These are phyloP conservation scores for Cydia fagiglandana DNA, from an alignment of 1,140 invertebrate genomes.

Conservation along the genomic window DNA sequence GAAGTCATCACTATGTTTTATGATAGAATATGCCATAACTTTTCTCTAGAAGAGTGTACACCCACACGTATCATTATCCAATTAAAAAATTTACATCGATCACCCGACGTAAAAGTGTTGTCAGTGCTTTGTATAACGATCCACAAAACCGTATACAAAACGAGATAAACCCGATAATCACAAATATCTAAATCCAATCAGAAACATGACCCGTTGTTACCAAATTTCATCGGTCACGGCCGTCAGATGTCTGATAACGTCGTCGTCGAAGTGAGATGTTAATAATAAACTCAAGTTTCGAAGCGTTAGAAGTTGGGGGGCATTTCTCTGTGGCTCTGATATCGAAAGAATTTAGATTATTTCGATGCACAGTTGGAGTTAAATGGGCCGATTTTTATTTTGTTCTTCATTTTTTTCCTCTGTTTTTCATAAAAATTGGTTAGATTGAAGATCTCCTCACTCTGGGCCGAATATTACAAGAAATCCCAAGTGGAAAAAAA, in stretches of 20 bases:
- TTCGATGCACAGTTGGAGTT: no score
- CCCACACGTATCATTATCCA: neutral
- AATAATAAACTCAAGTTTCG: constrained; percentile 32
- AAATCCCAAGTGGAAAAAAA: no score
- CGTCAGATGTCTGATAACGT: constrained; percentile 49
- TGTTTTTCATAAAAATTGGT: no score
- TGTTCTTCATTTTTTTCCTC: no score
- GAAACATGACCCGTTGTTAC: constrained; percentile 27
- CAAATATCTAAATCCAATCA: constrained; percentile 25
- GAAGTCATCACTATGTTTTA: neutral
- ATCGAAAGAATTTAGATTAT: neutral
- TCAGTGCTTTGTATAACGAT: neutral
- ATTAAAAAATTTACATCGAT: constrained; percentile 1
- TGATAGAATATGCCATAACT: no score
- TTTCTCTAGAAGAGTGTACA: neutral
- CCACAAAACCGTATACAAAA: neutral
- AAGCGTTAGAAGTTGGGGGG: constrained; percentile 34
- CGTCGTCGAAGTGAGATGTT: constrained; percentile 32
- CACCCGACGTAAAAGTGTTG: neutral
- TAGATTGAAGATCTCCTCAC: no score
- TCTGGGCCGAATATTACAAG: no score
- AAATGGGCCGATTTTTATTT: no score
- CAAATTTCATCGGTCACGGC: constrained; percentile 42
- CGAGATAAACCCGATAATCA: constrained; percentile 21
- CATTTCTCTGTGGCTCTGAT: neutral